These are phyloP conservation scores for Selenia dentaria DNA, from an alignment of 2,888 invertebrate genomes.

Conservation along the genomic window DNA sequence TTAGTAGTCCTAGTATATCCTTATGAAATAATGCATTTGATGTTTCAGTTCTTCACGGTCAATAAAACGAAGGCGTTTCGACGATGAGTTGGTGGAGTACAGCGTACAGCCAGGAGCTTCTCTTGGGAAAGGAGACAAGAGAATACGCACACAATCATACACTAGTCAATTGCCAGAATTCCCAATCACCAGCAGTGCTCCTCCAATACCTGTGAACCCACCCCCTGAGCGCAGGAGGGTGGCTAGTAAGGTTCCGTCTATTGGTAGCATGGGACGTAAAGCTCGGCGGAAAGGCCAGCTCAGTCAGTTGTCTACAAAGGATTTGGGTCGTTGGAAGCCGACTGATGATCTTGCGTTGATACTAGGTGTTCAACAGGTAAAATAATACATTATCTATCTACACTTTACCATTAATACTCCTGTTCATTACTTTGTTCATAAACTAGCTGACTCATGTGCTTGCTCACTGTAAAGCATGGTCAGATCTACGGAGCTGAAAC, in stretches of 20 bases:
- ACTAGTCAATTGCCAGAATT: constrained; percentile 82
- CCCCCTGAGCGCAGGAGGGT: constrained; percentile 59
- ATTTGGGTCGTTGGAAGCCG: constrained; percentile 98
- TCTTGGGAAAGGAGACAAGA: constrained; percentile 72
- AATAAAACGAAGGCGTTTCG: constrained; percentile 97
- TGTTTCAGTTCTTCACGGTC: constrained; percentile 94
- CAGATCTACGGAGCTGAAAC: too few relatives aligned
- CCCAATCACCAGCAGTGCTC: constrained; percentile 45
- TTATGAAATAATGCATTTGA: neutral
- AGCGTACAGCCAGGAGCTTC: constrained; percentile 88
- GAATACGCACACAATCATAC: constrained; percentile 78
- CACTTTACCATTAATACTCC: too few relatives aligned
- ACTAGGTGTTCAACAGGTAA: constrained; percentile 95
- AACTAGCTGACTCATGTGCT: too few relatives aligned
- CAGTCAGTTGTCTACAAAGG: constrained; percentile 90
- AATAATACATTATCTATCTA: too few relatives aligned
- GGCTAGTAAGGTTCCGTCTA: constrained; percentile 69
- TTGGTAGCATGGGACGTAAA: constrained; percentile 66
- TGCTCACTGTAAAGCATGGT: too few relatives aligned
- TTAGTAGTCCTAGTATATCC: too few relatives aligned
- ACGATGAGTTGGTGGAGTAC: constrained; percentile 98
- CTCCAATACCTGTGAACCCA: constrained; percentile 51
- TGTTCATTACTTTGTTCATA: too few relatives aligned
- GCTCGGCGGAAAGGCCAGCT: constrained; percentile 87
- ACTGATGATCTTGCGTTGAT: constrained; percentile 98